Percentiles rank a stretch among this genome's conserved stretches.
These are phyloP conservation scores for Hydriomena furcata DNA, from an alignment of 2,888 invertebrate species.

Conservation along the genomic window DNA sequence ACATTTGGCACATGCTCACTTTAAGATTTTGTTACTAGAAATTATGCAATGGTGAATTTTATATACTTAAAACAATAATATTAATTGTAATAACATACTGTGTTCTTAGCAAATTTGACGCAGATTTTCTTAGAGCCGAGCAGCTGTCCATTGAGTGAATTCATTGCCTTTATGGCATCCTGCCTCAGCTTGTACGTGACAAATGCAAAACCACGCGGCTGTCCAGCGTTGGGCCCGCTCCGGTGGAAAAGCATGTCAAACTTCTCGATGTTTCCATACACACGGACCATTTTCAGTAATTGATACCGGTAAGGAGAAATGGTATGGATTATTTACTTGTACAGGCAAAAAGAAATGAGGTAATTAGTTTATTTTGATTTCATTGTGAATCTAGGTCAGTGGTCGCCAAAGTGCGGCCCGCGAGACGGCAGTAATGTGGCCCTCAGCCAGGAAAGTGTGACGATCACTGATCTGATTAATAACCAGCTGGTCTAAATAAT, in stretches of 20 bases:
- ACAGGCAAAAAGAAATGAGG: background rate
- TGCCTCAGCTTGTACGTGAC: conserved; percentile 89
- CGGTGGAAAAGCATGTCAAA: conserved; percentile 98
- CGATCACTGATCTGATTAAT: too few relatives aligned
- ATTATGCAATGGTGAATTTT: too few relatives aligned
- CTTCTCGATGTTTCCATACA: conserved; percentile 96
- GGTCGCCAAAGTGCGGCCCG: too few relatives aligned
- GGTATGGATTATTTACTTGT: conserved; percentile 40
- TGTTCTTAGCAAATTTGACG: conserved; percentile 92
- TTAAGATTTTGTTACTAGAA: background rate
- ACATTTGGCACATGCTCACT: too few relatives aligned
- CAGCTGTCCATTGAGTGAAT: conserved; percentile 88
- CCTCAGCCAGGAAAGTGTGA: too few relatives aligned
- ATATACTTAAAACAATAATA: too few relatives aligned
- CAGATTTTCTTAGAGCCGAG: conserved; percentile 90
- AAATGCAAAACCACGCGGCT: conserved; percentile 96
- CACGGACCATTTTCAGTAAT: conserved; percentile 97
- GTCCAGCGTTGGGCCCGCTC: conserved; percentile 93
- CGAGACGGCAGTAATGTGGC: too few relatives aligned
- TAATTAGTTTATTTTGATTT: too few relatives aligned
- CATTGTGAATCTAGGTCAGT: too few relatives aligned
- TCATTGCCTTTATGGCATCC: conserved; percentile 89
- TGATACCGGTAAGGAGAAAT: conserved; percentile 92
- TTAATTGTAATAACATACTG: conserved; percentile 46
- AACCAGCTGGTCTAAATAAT: background rate